These are phyloP conservation scores for Mesocricetus auratus DNA, from an alignment of 2,113 vertebrate genomes.

Conservation along the genomic window DNA sequence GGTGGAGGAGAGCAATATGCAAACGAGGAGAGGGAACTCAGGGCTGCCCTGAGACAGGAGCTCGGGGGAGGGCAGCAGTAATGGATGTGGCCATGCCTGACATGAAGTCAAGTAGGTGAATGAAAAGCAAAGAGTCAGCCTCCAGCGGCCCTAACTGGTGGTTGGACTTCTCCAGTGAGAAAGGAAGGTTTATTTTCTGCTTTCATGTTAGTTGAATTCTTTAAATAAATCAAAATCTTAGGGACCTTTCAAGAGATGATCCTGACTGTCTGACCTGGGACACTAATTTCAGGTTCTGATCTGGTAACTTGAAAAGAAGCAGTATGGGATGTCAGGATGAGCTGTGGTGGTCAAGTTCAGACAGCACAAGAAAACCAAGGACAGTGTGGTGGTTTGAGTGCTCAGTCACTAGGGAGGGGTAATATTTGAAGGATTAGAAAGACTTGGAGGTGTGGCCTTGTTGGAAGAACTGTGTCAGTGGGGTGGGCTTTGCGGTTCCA, in stretches of 20 bases:
- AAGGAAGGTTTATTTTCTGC: constrained; percentile 40
- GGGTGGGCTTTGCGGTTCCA: not conserved
- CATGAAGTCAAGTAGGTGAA: not conserved
- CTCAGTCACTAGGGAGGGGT: too few species aligned
- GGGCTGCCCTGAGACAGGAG: not conserved
- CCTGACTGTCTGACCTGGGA: constrained; percentile 26
- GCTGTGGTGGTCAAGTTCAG: not conserved
- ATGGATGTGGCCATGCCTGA: not conserved
- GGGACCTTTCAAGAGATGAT: constrained; percentile 57
- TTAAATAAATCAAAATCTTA: constrained; percentile 60
- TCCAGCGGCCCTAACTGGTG: not conserved
- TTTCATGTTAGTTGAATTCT: constrained; percentile 44
- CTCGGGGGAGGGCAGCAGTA: not conserved
- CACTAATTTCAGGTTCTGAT: constrained; percentile 39
- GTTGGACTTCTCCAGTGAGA: constrained; percentile 30
- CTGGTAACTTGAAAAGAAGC: constrained; percentile 6
- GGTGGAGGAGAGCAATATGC: constrained; percentile 32
- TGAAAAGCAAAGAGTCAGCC: not conserved
- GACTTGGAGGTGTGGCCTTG: not conserved
- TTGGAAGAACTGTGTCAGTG: not conserved
- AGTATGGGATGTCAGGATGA: not conserved
- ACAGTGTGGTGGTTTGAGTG: not conserved
- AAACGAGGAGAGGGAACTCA: constrained; percentile 56
- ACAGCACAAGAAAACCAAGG: not conserved
- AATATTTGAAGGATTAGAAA: not conserved